A percentile compares a stretch with the other conserved stretches of the same genome.
phyloP scores from a whole-genome alignment of 2,888 invertebrate genomes.

The Oscheius myriophilus region DNA sequence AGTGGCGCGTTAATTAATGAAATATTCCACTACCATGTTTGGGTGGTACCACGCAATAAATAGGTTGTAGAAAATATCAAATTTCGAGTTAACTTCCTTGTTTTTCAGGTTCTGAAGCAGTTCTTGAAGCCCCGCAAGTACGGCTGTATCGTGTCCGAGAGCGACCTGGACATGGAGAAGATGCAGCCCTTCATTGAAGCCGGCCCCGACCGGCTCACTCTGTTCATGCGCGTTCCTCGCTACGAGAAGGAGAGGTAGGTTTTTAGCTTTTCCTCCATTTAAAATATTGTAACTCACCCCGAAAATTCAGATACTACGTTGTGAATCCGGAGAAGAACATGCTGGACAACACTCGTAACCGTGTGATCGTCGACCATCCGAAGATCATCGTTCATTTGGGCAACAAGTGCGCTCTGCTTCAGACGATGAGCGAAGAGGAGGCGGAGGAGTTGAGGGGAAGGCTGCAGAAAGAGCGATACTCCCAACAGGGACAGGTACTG shows the following conservation, averaged over 20 bases:
- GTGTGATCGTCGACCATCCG: slow-evolving; percentile 60
- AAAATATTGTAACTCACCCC: not conserved
- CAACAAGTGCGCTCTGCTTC: slow-evolving; percentile 36
- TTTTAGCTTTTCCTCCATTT: slow-evolving; percentile 4
- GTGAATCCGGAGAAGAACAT: slow-evolving; percentile 55
- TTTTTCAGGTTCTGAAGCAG: slow-evolving; percentile 51
- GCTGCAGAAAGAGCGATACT: slow-evolving; percentile 19
- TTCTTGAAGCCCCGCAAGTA: slow-evolving; percentile 54
- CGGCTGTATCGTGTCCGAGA: slow-evolving; percentile 62
- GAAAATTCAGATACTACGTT: slow-evolving; percentile 55
- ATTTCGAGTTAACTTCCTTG: not conserved
- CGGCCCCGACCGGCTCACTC: slow-evolving; percentile 52
- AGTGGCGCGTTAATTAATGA: too few species aligned
- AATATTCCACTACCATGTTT: too few species aligned
- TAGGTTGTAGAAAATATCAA: too few species aligned
- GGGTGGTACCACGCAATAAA: too few species aligned
- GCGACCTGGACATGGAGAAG: slow-evolving; percentile 57
- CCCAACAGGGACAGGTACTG: not conserved
- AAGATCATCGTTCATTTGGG: slow-evolving; percentile 52
- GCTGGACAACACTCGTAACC: slow-evolving; percentile 63
- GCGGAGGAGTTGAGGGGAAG: slow-evolving; percentile 22
- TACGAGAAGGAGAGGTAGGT: slow-evolving; percentile 20
- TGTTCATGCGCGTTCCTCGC: slow-evolving; percentile 61
- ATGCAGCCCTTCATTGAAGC: slow-evolving; percentile 59
- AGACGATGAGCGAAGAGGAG: slow-evolving; percentile 35